Percentiles rank a stretch among this genome's conserved stretches.
phyloP scores from a whole-genome alignment of 2,888 invertebrate species.

The Chromoteleia sp. region DNA sequence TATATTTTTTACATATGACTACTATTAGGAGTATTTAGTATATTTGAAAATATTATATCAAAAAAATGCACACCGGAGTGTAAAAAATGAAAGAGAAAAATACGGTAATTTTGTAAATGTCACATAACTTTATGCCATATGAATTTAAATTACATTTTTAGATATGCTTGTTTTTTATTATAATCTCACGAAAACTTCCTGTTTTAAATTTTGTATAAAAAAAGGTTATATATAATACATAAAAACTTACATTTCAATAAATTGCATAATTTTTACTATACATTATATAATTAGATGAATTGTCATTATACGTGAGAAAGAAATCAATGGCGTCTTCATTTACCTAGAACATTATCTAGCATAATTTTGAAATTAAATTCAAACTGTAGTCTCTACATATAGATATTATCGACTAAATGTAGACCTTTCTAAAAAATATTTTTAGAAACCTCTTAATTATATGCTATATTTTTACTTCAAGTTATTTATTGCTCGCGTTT shows the following conservation, averaged over 20 bases:
- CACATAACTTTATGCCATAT: constrained; percentile 6
- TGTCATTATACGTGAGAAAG: too few relatives aligned
- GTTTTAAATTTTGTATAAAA: too few relatives aligned
- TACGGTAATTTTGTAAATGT: neutral
- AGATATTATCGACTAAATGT: constrained; percentile 6
- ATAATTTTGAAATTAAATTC: constrained; percentile 9
- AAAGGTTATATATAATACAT: too few relatives aligned
- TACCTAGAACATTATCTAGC: neutral
- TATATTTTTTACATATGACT: constrained; percentile 28
- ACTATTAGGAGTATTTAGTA: constrained; percentile 50
- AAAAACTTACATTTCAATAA: too few relatives aligned
- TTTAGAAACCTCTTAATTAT: constrained; percentile 22
- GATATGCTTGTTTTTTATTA: too few relatives aligned
- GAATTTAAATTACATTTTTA: neutral
- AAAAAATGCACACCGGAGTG: neutral
- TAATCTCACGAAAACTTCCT: too few relatives aligned
- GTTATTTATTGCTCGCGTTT: constrained; percentile 14
- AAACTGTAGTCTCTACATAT: neutral
- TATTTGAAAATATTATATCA: constrained; percentile 22
- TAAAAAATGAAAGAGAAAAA: constrained; percentile 12
- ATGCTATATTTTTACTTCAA: constrained; percentile 2
- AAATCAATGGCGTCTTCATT: too few relatives aligned
- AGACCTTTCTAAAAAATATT: constrained; percentile 10
- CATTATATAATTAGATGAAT: too few relatives aligned
- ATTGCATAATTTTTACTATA: too few relatives aligned